Percentiles rank a stretch among this genome's conserved stretches.
Evolutionary conservation across 2,888 invertebrate genomes (phyloP).

Genomic region (Lochmaea capreae): DNA sequence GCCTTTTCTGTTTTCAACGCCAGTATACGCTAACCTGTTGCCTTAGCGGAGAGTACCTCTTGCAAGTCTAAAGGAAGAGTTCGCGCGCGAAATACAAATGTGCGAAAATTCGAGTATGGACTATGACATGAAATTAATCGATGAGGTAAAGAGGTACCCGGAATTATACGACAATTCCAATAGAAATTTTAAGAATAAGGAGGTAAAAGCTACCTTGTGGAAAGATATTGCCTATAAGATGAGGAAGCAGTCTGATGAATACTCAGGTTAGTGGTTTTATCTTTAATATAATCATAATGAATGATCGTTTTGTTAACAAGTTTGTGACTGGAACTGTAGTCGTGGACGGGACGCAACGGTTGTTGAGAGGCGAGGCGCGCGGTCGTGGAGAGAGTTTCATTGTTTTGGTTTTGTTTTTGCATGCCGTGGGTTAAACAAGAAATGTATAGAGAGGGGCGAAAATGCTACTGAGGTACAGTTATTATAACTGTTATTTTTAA

Average conservation of each 20-base stretch:
- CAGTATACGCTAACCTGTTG: conserved; percentile 32
- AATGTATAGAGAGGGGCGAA: neutral
- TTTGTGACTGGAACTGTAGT: conserved; percentile 1
- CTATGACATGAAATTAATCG: conserved; percentile 43
- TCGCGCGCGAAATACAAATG: conserved; percentile 15
- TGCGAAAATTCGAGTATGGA: conserved; percentile 38
- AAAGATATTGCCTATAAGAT: conserved; percentile 39
- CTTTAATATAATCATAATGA: neutral
- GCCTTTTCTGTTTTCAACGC: conserved; percentile 18
- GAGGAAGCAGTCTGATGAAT: conserved; percentile 41
- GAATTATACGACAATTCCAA: conserved; percentile 46
- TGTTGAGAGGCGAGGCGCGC: neutral
- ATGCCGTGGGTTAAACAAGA: conserved; percentile 1
- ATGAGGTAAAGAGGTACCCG: conserved; percentile 40
- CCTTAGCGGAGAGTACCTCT: conserved; percentile 20
- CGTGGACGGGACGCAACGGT: neutral
- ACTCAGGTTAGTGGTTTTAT: conserved; percentile 38
- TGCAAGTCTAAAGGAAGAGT: conserved; percentile 6
- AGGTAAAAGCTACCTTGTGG: conserved; percentile 40
- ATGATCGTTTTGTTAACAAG: conserved; percentile 1
- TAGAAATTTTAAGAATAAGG: conserved; percentile 43
- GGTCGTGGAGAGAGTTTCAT: neutral
- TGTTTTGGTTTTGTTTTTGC: conserved; percentile 18
- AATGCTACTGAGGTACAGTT: neutral
- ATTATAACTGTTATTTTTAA: conserved; percentile 1